phyloP scores from a whole-genome alignment of 2,888 invertebrate genomes.

The Erebia palarica region DNA sequence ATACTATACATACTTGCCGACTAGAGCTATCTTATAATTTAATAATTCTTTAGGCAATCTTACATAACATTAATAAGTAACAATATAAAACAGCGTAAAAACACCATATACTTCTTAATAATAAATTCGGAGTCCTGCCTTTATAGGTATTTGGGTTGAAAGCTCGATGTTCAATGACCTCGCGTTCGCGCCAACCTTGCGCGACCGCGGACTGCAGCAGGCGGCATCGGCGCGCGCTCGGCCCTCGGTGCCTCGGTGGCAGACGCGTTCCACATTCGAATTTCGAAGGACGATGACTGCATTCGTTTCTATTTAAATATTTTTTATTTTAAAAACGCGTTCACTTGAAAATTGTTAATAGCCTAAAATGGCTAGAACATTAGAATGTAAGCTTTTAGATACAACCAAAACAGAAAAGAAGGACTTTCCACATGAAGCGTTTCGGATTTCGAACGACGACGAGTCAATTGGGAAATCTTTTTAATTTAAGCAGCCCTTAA shows the following conservation, averaged over 20 bases:
- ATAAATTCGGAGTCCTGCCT: conserved; percentile 27
- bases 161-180: conserved; percentile 74
- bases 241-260: conserved; percentile 7
- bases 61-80: too few relatives aligned
- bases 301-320: too few relatives aligned
- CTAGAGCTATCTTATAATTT: too few relatives aligned
- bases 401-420: too few relatives aligned
- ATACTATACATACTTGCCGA: too few relatives aligned
- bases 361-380: too few relatives aligned
- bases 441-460: conserved; percentile 6
- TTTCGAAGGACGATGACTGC: conserved; percentile 39
- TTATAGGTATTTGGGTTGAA: conserved; percentile 74
- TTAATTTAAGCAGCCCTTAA: not conserved
- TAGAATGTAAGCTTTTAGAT: too few relatives aligned
- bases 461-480: conserved; percentile 8
- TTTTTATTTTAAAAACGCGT: not conserved
- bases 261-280: conserved; percentile 43
- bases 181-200: conserved; percentile 71
- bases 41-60: too few relatives aligned
- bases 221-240: conserved; percentile 39
- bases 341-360: not conserved
- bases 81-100: not conserved
- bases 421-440: too few relatives aligned
- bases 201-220: conserved; percentile 47
- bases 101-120: not conserved